Conservation (phyloP, 1,140 invertebrate species). For the Drosophila pruinosa region DNA sequence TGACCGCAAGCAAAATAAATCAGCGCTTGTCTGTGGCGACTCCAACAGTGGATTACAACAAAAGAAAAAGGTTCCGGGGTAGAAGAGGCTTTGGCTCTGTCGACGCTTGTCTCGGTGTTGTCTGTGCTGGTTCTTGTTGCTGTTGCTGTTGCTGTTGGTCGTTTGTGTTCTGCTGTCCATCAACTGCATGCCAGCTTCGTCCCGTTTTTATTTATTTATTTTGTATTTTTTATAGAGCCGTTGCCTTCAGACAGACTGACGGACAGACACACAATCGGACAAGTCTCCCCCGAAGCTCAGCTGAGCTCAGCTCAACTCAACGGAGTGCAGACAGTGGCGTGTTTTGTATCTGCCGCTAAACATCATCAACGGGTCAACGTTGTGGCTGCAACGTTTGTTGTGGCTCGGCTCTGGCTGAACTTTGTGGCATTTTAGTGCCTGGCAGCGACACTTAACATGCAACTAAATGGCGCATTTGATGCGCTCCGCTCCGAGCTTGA, state of each 20-base stretch:
- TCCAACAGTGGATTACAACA: not conserved
- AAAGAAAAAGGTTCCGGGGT: not conserved
- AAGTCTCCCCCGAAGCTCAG: slow-evolving; percentile 32
- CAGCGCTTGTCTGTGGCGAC: slow-evolving; percentile 65
- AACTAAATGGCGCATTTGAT: slow-evolving; percentile 72
- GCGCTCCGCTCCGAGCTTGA: slow-evolving; percentile 45
- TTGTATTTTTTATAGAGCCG: slow-evolving; percentile 25
- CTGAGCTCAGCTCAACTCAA: not conserved
- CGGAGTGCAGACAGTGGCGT: slow-evolving; percentile 46
- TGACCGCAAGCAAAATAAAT: slow-evolving; percentile 75
- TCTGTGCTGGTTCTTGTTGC: slow-evolving; percentile 8
- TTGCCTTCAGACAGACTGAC: not conserved
- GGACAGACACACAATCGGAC: not conserved
- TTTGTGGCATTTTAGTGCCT: slow-evolving; percentile 71
- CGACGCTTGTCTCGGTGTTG: slow-evolving; percentile 29
- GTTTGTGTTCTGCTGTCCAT: slow-evolving; percentile 55
- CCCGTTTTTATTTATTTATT: slow-evolving; percentile 34
- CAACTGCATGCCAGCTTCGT: slow-evolving; percentile 40
- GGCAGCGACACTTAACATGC: slow-evolving; percentile 76
- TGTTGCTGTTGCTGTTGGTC: slow-evolving; percentile 11
- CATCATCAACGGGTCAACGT: slow-evolving; percentile 65
- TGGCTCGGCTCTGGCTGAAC: slow-evolving; percentile 17
- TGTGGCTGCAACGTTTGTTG: slow-evolving; percentile 36
- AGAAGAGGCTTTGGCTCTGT: slow-evolving; percentile 34
- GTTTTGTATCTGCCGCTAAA: slow-evolving; percentile 56